Percentiles rank a stretch among this genome's conserved stretches.
Conservation (phyloP, 2,113 vertebrate genomes). For the Dicaeum eximium region DNA sequence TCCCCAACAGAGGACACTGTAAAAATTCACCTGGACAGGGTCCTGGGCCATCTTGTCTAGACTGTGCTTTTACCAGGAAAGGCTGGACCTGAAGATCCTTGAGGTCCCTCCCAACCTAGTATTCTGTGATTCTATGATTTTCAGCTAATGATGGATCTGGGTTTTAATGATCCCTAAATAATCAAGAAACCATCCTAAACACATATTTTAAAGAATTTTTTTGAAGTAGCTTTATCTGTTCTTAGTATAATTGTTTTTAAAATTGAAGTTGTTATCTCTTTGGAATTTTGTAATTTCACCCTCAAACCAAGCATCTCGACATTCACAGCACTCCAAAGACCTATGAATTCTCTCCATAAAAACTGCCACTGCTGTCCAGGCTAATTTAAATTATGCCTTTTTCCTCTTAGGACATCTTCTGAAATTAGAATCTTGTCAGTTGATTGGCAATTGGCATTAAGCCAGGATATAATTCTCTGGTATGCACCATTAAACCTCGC, state of each 20-base stretch:
- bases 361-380: conserved; percentile 3
- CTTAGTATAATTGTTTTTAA: conserved; percentile 3
- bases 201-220: not conserved
- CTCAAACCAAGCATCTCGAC: not conserved
- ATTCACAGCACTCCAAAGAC: conserved; percentile 18
- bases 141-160: not conserved
- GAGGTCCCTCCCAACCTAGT: not conserved
- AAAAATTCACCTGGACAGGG: too few species aligned
- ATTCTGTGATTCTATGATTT: not conserved
- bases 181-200: not conserved
- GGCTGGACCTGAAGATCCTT: not conserved
- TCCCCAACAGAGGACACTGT: not conserved
- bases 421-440: conserved; percentile 47
- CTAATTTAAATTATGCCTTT: conserved; percentile 47
- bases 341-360: not conserved
- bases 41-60: not conserved
- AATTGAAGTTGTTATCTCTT: not conserved
- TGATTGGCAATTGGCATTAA: conserved; percentile 53
- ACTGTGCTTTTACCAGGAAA: not conserved
- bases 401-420: conserved; percentile 46
- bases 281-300: not conserved
- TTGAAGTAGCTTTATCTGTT: not conserved
- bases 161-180: conserved; percentile 6
- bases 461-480: conserved; percentile 58
- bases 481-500: conserved; percentile 54